Conservation (phyloP, 2,113 vertebrate species). For the Poecile atricapillus region DNA sequence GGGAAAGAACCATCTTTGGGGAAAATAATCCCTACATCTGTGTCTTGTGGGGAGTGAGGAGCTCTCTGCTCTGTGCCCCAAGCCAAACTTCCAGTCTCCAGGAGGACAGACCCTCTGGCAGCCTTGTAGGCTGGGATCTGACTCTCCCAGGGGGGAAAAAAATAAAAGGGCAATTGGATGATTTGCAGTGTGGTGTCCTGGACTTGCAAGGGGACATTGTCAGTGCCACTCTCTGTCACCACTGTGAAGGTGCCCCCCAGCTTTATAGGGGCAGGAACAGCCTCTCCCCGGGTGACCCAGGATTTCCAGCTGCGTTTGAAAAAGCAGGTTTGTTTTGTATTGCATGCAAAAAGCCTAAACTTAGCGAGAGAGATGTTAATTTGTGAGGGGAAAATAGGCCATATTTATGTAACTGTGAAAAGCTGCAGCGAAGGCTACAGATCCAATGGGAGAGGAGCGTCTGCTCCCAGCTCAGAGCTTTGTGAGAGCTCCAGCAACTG, state of each 20-base stretch:
- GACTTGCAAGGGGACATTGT: not conserved
- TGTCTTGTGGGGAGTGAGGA: not conserved
- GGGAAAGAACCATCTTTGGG: not conserved
- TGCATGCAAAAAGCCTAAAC: slow-evolving; percentile 7
- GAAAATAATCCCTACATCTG: not conserved
- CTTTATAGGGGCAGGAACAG: not conserved
- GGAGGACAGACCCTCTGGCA: not conserved
- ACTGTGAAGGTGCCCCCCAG: not conserved
- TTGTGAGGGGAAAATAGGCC: slow-evolving; percentile 39
- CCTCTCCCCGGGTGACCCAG: not conserved
- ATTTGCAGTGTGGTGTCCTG: not conserved
- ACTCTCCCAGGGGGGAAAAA: not conserved
- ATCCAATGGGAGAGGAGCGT: not conserved
- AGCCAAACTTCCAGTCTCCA: not conserved
- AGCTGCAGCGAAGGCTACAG: slow-evolving; percentile 21
- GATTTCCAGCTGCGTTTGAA: slow-evolving; percentile 17
- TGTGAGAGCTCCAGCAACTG: slow-evolving; percentile 10
- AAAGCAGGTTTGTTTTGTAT: slow-evolving; percentile 1
- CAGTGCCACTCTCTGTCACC: not conserved
- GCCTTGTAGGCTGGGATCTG: not conserved
- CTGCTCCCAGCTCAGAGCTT: not conserved
- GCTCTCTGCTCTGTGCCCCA: not conserved
- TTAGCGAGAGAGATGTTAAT: slow-evolving; percentile 44
- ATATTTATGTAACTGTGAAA: slow-evolving; percentile 54
- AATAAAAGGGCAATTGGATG: not conserved